Evolutionary conservation across 2,797 vertebrate species (phyloP).

Genomic region (Lophius americanus): DNA sequence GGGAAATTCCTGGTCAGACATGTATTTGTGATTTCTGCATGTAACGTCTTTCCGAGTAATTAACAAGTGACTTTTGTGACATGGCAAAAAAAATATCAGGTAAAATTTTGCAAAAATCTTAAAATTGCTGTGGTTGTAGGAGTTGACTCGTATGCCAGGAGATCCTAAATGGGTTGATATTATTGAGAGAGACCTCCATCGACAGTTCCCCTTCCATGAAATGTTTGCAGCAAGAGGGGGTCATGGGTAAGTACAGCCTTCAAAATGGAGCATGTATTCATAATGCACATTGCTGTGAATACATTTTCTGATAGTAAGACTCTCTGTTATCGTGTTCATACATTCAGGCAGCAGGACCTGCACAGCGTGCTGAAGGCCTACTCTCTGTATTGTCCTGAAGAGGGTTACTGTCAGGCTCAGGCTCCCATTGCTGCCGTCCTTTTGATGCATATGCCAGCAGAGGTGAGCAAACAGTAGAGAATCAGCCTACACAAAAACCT

Average conservation of each 20-base stretch:
- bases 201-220: slow-evolving; percentile 98
- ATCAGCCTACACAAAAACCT: background rate
- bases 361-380: slow-evolving; percentile 96
- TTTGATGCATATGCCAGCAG: slow-evolving; percentile 98
- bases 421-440: slow-evolving; percentile 95
- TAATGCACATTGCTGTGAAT: background rate
- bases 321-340: background rate
- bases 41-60: background rate
- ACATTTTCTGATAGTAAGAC: background rate
- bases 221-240: slow-evolving; percentile 96
- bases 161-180: slow-evolving; percentile 95
- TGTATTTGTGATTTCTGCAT: background rate
- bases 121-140: slow-evolving; percentile 73
- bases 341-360: slow-evolving; percentile 92
- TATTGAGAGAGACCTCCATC: slow-evolving; percentile 95
- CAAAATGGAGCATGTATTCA: background rate
- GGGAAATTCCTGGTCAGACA: slow-evolving; percentile 88
- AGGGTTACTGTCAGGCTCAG: slow-evolving; percentile 99
- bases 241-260: slow-evolving; percentile 83
- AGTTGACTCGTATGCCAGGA: slow-evolving; percentile 86
- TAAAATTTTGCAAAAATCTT: background rate
- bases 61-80: background rate
- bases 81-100: background rate
- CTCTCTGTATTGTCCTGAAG: slow-evolving; percentile 91
- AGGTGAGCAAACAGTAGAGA: slow-evolving; percentile 78